These are phyloP conservation scores for Cynocephalus volans DNA, from an alignment of 2,113 vertebrate genomes.

Conservation along the genomic window DNA sequence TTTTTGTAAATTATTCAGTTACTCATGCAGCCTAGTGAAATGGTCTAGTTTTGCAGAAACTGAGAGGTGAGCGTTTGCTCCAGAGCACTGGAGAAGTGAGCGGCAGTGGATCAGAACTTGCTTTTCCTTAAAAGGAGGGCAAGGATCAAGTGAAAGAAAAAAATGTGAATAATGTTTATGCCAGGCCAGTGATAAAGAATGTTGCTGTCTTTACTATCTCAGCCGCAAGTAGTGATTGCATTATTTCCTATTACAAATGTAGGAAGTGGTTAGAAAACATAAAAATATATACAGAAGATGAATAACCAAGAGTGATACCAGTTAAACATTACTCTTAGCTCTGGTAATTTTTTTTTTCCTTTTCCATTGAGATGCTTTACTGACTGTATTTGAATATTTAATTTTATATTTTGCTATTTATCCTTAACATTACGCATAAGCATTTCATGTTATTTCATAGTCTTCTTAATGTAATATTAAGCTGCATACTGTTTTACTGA, in stretches of 20 bases:
- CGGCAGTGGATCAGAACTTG: fast-evolving
- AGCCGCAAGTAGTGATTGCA: not conserved
- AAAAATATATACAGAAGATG: conserved; percentile 17
- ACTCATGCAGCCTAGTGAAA: not conserved
- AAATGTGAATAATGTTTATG: not conserved
- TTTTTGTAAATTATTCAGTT: conserved; percentile 23
- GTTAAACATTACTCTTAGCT: not conserved
- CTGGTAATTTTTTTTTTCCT: not conserved
- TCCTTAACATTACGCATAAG: not conserved
- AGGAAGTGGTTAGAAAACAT: not conserved
- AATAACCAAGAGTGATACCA: not conserved
- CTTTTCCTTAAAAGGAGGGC: not conserved
- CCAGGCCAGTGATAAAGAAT: not conserved
- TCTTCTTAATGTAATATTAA: conserved; percentile 39
- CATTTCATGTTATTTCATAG: not conserved
- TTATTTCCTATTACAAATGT: not conserved
- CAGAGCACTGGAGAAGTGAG: not conserved
- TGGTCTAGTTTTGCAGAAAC: not conserved
- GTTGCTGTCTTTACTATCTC: not conserved
- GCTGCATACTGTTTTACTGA: not conserved
- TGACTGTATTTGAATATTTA: not conserved
- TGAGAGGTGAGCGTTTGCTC: not conserved
- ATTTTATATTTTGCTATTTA: conserved; percentile 63
- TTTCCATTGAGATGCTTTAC: conserved; percentile 24
- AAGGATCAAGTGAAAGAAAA: not conserved